Percentiles rank a stretch among this genome's conserved stretches.
Conservation (phyloP, 2,888 invertebrate species). For the Nemoura dubitans region DNA sequence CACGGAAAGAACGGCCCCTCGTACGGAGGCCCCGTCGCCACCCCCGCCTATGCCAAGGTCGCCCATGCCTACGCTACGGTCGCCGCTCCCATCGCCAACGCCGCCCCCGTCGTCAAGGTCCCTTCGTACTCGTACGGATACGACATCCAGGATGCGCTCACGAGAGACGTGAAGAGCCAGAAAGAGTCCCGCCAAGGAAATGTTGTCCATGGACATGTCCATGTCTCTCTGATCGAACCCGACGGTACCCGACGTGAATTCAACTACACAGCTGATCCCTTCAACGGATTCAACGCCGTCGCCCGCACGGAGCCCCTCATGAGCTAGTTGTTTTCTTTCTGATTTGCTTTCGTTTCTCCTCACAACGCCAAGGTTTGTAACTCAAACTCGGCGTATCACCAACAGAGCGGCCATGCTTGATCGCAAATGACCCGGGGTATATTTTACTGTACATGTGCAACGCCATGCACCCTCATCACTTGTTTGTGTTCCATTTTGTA, state of each 20-base stretch:
- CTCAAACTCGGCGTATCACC: too few species aligned
- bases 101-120: too few species aligned
- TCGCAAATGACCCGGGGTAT: neutral
- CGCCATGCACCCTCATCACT: neutral
- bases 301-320: constrained; percentile 56
- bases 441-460: neutral
- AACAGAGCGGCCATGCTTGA: neutral
- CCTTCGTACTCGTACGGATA: constrained; percentile 45
- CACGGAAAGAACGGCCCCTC: neutral
- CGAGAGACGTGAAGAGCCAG: constrained; percentile 65
- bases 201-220: constrained; percentile 63
- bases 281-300: constrained; percentile 65
- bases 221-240: constrained; percentile 63
- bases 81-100: constrained; percentile 23
- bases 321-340: neutral
- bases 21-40: constrained; percentile 22
- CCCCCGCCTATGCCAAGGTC: constrained; percentile 37
- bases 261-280: constrained; percentile 64
- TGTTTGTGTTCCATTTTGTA: neutral
- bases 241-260: constrained; percentile 65
- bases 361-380: neutral
- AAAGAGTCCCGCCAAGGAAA: constrained; percentile 65
- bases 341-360: neutral
- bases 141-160: constrained; percentile 61
- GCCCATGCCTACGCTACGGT: neutral